A percentile compares a stretch with the other conserved stretches of the same genome.
These are phyloP conservation scores for Bettongia penicillata DNA, from an alignment of 2,113 vertebrate genomes.

Conservation along the genomic window DNA sequence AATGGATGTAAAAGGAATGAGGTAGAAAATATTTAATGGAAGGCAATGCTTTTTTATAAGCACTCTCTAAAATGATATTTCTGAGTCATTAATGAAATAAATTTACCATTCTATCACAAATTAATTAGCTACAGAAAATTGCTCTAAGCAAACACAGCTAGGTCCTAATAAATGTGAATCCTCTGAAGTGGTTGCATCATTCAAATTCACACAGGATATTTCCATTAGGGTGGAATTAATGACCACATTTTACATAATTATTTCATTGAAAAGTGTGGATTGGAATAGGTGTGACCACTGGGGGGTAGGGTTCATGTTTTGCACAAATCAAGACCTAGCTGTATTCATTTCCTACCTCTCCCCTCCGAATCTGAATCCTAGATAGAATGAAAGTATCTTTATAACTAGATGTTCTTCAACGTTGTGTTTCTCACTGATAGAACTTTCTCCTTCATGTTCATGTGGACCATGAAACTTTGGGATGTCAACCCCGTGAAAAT, in stretches of 20 bases:
- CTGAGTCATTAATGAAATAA: constrained; percentile 51
- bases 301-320: neutral
- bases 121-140: constrained; percentile 39
- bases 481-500: constrained; percentile 38
- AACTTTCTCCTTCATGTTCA: constrained; percentile 10
- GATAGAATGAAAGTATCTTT: constrained; percentile 45
- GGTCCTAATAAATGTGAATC: neutral
- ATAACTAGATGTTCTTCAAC: constrained; percentile 34
- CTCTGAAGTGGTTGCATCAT: neutral
- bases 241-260: neutral
- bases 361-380: neutral
- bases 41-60: constrained; percentile 21
- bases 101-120: constrained; percentile 41
- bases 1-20: constrained; percentile 46
- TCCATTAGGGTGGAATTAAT: neutral
- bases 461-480: constrained; percentile 18
- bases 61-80: constrained; percentile 33
- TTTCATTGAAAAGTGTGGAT: neutral
- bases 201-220: neutral
- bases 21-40: constrained; percentile 50
- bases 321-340: neutral
- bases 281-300: neutral
- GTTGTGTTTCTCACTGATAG: constrained; percentile 17
- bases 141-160: constrained; percentile 10
- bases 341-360: neutral